These are phyloP conservation scores for Stenolophus ochropezus DNA, from an alignment of 2,888 invertebrate species.

Conservation along the genomic window DNA sequence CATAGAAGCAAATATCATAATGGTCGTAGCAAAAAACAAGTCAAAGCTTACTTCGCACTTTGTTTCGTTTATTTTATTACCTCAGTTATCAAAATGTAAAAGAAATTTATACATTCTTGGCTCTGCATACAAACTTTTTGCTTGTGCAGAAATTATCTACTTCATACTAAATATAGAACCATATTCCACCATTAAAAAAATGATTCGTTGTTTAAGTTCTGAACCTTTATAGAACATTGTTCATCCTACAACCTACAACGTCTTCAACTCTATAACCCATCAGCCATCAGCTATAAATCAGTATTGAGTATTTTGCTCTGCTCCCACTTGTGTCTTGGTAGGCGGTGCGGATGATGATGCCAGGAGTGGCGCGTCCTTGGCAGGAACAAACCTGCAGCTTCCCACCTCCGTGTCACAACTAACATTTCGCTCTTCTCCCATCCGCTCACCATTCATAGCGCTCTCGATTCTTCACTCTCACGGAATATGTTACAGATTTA, in stretches of 20 bases:
- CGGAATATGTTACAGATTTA: background rate
- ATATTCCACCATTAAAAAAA: too few species aligned
- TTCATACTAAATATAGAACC: too few species aligned
- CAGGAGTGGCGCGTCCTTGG: constrained; percentile 38
- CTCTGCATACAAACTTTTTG: too few species aligned
- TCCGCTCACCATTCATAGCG: background rate
- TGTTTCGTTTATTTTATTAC: too few species aligned
- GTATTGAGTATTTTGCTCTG: background rate
- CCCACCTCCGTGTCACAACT: constrained; percentile 47
- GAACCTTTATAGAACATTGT: too few species aligned
- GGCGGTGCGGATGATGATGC: constrained; percentile 8
- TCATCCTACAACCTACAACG: background rate
- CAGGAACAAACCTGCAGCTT: background rate
- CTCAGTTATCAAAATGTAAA: too few species aligned
- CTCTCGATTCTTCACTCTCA: background rate
- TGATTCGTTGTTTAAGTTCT: too few species aligned
- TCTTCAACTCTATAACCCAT: background rate
- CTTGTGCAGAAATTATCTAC: too few species aligned
- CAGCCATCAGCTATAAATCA: background rate
- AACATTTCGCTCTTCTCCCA: constrained; percentile 32
- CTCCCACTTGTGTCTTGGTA: background rate
- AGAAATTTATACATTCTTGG: too few species aligned
- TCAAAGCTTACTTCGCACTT: too few species aligned
- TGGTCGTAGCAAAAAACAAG: too few species aligned
- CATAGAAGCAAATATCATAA: too few species aligned